A percentile compares a stretch with the other conserved stretches of the same genome.
phyloP scores from a whole-genome alignment of 2,888 invertebrate species.

The Tholera decimalis region DNA sequence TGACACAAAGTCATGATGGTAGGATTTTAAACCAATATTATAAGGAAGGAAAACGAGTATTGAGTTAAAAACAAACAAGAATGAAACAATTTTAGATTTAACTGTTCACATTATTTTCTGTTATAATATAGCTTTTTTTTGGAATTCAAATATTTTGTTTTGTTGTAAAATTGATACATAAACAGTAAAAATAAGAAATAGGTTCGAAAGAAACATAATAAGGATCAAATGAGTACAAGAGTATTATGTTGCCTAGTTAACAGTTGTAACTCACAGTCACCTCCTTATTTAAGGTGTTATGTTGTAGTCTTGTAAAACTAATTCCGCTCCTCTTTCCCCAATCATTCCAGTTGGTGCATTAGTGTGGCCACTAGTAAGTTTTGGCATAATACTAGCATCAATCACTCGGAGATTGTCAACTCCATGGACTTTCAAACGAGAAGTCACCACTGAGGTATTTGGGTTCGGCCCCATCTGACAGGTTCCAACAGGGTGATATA shows the following conservation, averaged over 20 bases:
- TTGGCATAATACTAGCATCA: conserved; percentile 96
- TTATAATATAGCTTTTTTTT: too few relatives aligned
- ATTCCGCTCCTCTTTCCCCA: conserved; percentile 94
- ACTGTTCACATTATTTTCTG: too few relatives aligned
- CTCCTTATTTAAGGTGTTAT: not conserved
- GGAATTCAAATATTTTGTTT: too few relatives aligned
- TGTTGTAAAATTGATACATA: not conserved
- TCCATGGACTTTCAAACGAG: conserved; percentile 92
- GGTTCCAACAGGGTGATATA: conserved; percentile 94
- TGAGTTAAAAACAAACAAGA: too few relatives aligned
- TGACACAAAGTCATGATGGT: too few relatives aligned
- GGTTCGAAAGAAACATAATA: not conserved
- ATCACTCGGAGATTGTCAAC: conserved; percentile 93
- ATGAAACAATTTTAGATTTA: too few relatives aligned
- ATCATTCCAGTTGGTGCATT: conserved; percentile 96
- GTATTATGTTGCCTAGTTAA: too few relatives aligned
- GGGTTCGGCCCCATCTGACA: conserved; percentile 90
- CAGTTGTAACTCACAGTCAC: not conserved
- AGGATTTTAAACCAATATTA: too few relatives aligned
- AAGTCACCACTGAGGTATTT: conserved; percentile 82
- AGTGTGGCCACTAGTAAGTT: conserved; percentile 94
- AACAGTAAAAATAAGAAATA: not conserved
- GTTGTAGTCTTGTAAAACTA: conserved; percentile 90
- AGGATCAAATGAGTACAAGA: too few relatives aligned
- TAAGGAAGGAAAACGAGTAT: too few relatives aligned